Evolutionary conservation across 2,113 vertebrate species (phyloP).

Genomic region (Sinocyclocheilus anshuiensis): DNA sequence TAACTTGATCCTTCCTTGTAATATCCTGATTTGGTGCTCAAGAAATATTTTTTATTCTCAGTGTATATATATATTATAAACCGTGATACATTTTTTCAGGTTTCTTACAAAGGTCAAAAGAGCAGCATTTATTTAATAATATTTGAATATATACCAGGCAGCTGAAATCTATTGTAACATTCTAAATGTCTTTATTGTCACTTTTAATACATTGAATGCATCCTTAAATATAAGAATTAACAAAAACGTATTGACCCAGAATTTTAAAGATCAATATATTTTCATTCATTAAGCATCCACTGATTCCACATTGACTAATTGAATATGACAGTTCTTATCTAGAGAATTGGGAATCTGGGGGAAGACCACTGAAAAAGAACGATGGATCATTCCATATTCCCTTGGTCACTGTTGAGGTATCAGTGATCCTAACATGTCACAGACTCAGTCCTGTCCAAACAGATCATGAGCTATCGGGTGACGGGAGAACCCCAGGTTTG

Average conservation of each 20-base stretch:
- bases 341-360: conserved; percentile 9
- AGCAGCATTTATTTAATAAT: not conserved
- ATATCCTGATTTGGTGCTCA: too few relatives aligned
- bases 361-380: not conserved
- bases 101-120: too few relatives aligned
- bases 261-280: not conserved
- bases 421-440: conserved; percentile 8
- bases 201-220: not conserved
- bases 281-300: not conserved
- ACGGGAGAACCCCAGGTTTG: conserved; percentile 43
- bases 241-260: not conserved
- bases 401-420: conserved; percentile 15
- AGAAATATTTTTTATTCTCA: too few relatives aligned
- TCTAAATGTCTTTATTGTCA: not conserved
- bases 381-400: not conserved
- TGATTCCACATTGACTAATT: not conserved
- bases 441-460: conserved; percentile 34
- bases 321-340: not conserved
- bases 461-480: conserved; percentile 45
- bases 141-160: not conserved
- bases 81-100: too few relatives aligned
- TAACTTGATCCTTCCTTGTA: too few relatives aligned
- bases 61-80: too few relatives aligned
- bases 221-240: too few relatives aligned
- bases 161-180: not conserved